Percentiles rank a stretch among this genome's conserved stretches.
phyloP scores from a whole-genome alignment of 2,113 vertebrate genomes.

The Mionectes macconnelli region DNA sequence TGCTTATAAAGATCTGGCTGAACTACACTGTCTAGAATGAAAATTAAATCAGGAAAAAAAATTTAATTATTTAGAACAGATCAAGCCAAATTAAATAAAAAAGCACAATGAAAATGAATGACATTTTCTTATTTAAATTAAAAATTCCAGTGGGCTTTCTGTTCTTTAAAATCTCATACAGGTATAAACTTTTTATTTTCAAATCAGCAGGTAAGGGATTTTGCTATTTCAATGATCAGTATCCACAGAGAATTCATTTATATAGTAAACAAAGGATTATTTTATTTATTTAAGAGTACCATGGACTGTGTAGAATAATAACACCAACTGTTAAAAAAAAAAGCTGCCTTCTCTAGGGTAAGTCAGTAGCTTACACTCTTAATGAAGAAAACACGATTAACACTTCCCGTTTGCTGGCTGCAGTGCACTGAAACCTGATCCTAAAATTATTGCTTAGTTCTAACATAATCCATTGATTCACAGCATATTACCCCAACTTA shows the following conservation, averaged over 20 bases:
- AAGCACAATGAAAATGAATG: background rate
- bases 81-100: background rate
- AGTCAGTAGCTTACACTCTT: background rate
- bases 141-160: background rate
- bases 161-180: background rate
- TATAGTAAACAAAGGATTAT: background rate
- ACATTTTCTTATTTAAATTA: background rate
- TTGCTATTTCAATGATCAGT: background rate
- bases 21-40: background rate
- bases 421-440: background rate
- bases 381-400: background rate
- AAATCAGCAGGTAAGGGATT: background rate
- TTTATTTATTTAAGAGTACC: background rate
- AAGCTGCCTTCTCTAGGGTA: background rate
- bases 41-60: background rate
- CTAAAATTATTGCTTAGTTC: background rate
- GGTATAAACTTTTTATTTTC: background rate
- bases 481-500: background rate
- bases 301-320: background rate
- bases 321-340: background rate
- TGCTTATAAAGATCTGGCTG: background rate
- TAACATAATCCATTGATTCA: background rate
- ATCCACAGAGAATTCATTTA: background rate
- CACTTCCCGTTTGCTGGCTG: background rate
- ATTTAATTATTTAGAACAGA: background rate